These are phyloP conservation scores for Heliconius ismenius DNA, from an alignment of 2,888 invertebrate species.

Conservation along the genomic window DNA sequence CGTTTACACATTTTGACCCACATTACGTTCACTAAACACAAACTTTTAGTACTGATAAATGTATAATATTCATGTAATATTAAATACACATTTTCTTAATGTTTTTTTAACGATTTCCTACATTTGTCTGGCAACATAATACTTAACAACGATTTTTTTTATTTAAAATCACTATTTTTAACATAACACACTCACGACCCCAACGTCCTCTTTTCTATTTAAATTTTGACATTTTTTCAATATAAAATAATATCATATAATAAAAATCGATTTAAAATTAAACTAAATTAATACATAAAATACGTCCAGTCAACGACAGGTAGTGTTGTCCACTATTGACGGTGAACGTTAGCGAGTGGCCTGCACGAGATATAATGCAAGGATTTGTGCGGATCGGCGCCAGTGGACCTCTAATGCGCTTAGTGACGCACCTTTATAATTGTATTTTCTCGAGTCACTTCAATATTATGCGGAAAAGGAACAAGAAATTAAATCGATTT, in stretches of 20 bases:
- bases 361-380: slow-evolving; percentile 34
- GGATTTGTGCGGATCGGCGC: slow-evolving; percentile 45
- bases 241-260: background rate
- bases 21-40: slow-evolving; percentile 50
- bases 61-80: slow-evolving; percentile 18
- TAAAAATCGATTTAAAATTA: background rate
- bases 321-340: slow-evolving; percentile 41
- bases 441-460: slow-evolving; percentile 35
- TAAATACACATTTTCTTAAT: slow-evolving; percentile 31
- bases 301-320: slow-evolving; percentile 41
- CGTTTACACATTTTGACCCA: slow-evolving; percentile 58
- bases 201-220: background rate
- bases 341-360: slow-evolving; percentile 29
- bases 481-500: slow-evolving; percentile 6
- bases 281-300: slow-evolving; percentile 17
- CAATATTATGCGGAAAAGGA: slow-evolving; percentile 17
- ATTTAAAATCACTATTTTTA: background rate
- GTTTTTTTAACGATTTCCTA: slow-evolving; percentile 21
- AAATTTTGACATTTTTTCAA: background rate
- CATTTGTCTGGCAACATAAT: background rate
- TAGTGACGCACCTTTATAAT: slow-evolving; percentile 33
- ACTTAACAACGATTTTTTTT: background rate
- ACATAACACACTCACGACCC: background rate
- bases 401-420: slow-evolving; percentile 42
- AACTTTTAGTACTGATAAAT: slow-evolving; percentile 24